These are phyloP conservation scores for Formicarius rufipectus DNA, from an alignment of 2,113 vertebrate species.

Conservation along the genomic window DNA sequence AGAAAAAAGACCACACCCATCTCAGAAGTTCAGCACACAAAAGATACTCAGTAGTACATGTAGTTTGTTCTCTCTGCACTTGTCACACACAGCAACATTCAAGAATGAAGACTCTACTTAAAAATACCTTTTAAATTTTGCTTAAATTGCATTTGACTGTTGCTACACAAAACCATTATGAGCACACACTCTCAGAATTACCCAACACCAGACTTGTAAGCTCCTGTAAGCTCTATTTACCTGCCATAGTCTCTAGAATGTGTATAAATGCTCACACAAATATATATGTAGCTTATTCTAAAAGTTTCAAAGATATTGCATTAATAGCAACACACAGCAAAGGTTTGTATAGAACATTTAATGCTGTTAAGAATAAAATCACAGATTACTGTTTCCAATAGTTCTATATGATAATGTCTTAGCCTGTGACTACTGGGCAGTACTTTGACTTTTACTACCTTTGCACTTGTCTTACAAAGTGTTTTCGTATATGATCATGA, in stretches of 20 bases:
- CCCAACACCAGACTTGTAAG: background rate
- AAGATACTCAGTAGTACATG: background rate
- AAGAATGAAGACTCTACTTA: background rate
- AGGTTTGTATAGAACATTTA: background rate
- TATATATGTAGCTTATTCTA: background rate
- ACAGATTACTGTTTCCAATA: background rate
- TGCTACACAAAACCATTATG: background rate
- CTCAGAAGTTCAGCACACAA: background rate
- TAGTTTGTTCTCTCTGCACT: background rate
- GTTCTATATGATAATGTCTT: background rate
- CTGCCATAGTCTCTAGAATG: background rate
- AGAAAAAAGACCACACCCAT: background rate
- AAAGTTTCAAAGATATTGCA: background rate
- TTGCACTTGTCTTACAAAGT: background rate
- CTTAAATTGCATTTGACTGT: background rate
- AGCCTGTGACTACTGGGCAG: background rate
- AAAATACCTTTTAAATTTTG: background rate
- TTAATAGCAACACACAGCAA: background rate
- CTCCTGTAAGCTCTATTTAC: background rate
- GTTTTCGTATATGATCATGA: background rate
- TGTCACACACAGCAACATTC: background rate
- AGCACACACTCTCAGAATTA: background rate
- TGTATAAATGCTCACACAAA: background rate
- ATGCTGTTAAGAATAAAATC: background rate
- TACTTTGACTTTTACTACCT: background rate